phyloP scores from a whole-genome alignment of 2,113 vertebrate genomes.

The Hyla sarda region DNA sequence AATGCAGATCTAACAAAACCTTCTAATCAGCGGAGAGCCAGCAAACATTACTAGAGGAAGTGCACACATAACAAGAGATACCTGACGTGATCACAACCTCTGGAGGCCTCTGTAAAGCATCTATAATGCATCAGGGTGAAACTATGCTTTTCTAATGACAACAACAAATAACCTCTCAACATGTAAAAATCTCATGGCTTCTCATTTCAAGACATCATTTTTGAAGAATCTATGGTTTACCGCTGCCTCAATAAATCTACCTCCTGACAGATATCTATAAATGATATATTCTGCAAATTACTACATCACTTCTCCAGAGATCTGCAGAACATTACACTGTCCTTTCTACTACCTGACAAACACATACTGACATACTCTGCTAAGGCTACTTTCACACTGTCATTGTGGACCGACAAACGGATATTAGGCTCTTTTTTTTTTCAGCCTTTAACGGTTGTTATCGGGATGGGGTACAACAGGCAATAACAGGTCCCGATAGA shows the following conservation, averaged over 20 bases:
- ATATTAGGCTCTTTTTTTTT: background rate
- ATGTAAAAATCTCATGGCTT: background rate
- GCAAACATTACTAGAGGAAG: slow-evolving; percentile 15
- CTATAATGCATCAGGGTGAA: background rate
- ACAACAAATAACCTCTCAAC: background rate
- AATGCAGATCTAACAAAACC: slow-evolving; percentile 8
- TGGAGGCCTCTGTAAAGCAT: background rate
- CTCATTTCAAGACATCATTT: too few species aligned
- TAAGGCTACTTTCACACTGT: too few species aligned
- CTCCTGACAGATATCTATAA: background rate
- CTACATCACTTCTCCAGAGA: too few species aligned
- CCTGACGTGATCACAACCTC: background rate
- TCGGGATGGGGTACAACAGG: too few species aligned
- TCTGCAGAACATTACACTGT: too few species aligned
- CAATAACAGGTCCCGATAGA: too few species aligned
- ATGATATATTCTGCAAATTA: too few species aligned
- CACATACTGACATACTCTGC: background rate
- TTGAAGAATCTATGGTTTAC: too few species aligned
- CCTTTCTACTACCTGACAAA: background rate
- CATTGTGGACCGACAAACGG: background rate
- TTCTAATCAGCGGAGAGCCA: slow-evolving; percentile 20
- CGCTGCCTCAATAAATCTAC: background rate
- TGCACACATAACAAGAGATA: background rate
- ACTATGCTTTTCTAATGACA: background rate
- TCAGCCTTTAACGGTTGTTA: background rate